Evolutionary conservation across 2,888 invertebrate genomes (phyloP).

Genomic region (Biston stratarius): DNA sequence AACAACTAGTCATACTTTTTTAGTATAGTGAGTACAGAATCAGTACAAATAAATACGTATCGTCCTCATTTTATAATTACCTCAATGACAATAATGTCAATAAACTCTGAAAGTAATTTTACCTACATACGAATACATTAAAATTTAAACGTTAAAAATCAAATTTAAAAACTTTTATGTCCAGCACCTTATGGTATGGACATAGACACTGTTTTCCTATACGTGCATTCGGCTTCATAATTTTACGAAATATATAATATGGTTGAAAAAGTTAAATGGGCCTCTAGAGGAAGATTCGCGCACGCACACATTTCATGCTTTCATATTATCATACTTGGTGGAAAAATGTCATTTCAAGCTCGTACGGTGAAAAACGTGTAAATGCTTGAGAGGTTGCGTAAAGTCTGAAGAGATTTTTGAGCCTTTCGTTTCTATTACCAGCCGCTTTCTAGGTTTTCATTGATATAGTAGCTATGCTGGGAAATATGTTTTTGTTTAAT

Average conservation of each 20-base stretch:
- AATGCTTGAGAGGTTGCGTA: constrained; percentile 18
- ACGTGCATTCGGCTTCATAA: not conserved
- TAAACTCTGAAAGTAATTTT: constrained; percentile 9
- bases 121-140: constrained; percentile 2
- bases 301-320: constrained; percentile 32
- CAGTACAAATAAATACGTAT: no score
- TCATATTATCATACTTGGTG: constrained; percentile 16
- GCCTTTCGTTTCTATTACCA: not conserved
- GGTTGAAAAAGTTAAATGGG: constrained; percentile 44
- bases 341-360: constrained; percentile 25
- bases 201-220: not conserved
- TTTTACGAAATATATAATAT: constrained; percentile 48
- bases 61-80: not conserved
- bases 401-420: constrained; percentile 9
- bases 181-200: not conserved
- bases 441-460: constrained; percentile 3
- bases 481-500: not conserved
- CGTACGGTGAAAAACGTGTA: not conserved
- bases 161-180: not conserved
- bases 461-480: no score
- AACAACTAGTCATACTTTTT: no score
- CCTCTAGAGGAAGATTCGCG: constrained; percentile 45
- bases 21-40: no score
- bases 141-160: constrained; percentile 6
- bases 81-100: constrained; percentile 1